A percentile compares a stretch with the other conserved stretches of the same genome.
phyloP scores from a whole-genome alignment of 1,140 invertebrate species.

The Ridgeia piscesae region DNA sequence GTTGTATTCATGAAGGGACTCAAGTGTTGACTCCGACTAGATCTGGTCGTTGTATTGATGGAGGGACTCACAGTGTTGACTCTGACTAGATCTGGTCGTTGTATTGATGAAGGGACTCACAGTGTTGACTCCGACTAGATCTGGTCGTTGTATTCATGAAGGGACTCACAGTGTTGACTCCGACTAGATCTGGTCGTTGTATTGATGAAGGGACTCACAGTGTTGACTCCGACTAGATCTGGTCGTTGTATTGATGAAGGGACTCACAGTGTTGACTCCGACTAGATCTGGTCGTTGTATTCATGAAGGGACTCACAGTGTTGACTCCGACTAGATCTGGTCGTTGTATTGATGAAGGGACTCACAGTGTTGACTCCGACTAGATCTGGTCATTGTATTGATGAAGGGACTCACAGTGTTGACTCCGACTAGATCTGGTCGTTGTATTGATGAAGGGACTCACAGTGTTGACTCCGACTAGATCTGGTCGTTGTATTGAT shows the following conservation, averaged over 20 bases:
- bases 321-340: slow-evolving; percentile 42
- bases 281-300: slow-evolving; percentile 28
- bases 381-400: slow-evolving; percentile 19
- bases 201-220: not conserved
- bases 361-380: slow-evolving; percentile 42
- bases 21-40: slow-evolving; percentile 44
- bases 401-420: not conserved
- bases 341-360: not conserved
- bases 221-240: slow-evolving; percentile 43
- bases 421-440: slow-evolving; percentile 40
- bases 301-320: not conserved
- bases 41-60: not conserved
- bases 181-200: slow-evolving; percentile 31
- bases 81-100: slow-evolving; percentile 36
- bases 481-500: not conserved
- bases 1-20: not conserved
- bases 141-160: not conserved
- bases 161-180: slow-evolving; percentile 35
- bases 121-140: slow-evolving; percentile 46
- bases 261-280: slow-evolving; percentile 38
- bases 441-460: not conserved
- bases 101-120: not conserved
- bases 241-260: not conserved
- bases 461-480: slow-evolving; percentile 45
- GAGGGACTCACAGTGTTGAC: slow-evolving; percentile 27